phyloP scores from a whole-genome alignment of 2,113 vertebrate species.

The Tyrannus savana region DNA sequence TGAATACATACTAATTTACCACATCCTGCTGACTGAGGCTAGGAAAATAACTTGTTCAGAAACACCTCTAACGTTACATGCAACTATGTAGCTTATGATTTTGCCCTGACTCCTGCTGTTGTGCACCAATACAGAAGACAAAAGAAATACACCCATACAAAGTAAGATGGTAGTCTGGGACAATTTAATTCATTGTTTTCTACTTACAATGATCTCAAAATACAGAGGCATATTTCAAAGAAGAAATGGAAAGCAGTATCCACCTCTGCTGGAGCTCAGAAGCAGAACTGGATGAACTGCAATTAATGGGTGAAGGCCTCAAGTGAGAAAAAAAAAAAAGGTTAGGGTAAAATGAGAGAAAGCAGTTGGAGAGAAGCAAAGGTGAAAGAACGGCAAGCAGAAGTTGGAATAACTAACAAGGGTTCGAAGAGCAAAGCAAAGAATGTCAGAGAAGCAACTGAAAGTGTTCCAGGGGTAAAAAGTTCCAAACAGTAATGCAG shows the following conservation, averaged over 20 bases:
- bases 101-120: not conserved
- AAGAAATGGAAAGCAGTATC: constrained; percentile 56
- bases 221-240: constrained; percentile 42
- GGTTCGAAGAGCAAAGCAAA: constrained; percentile 54
- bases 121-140: not conserved
- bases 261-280: constrained; percentile 48
- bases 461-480: constrained; percentile 18
- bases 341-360: constrained; percentile 37
- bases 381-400: constrained; percentile 38
- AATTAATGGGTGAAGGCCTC: constrained; percentile 45
- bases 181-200: constrained; percentile 8
- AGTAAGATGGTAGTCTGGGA: not conserved
- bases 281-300: constrained; percentile 50
- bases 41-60: not conserved
- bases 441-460: constrained; percentile 61
- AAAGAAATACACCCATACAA: not conserved
- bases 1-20: not conserved
- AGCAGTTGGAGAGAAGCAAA: constrained; percentile 38
- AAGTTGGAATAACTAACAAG: constrained; percentile 46
- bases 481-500: constrained; percentile 55
- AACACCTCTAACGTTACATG: not conserved
- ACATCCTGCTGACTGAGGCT: not conserved
- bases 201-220: constrained; percentile 42
- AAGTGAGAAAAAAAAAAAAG: not conserved
- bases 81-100: not conserved